phyloP scores from a whole-genome alignment of 2,797 vertebrate species.

The Spinibarbus caldwelli region DNA sequence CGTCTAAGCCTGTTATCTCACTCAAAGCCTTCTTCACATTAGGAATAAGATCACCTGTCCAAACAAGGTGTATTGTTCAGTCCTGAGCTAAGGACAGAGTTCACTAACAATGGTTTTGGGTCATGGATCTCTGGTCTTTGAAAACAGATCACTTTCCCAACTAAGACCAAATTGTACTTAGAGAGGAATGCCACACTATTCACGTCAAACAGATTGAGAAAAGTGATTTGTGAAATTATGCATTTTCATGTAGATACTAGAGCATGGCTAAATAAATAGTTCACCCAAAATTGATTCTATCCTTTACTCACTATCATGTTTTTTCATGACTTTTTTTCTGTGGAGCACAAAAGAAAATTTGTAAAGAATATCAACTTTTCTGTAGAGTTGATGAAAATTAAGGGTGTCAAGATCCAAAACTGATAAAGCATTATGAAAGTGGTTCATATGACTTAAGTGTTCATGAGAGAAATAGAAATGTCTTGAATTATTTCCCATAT shows the following conservation, averaged over 20 bases:
- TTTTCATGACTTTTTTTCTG: background rate
- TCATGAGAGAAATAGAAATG: background rate
- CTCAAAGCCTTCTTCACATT: slow-evolving; percentile 43
- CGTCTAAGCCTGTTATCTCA: slow-evolving; percentile 52
- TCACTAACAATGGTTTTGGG: slow-evolving; percentile 58
- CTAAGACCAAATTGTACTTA: slow-evolving; percentile 23
- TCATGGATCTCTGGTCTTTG: slow-evolving; percentile 60
- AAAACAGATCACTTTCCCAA: slow-evolving; percentile 63
- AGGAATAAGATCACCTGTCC: slow-evolving; percentile 58
- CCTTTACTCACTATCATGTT: background rate
- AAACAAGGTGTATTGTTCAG: slow-evolving; percentile 51
- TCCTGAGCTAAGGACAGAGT: slow-evolving; percentile 50
- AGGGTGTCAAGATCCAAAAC: background rate
- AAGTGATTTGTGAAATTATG: slow-evolving; percentile 2
- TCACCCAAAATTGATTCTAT: background rate
- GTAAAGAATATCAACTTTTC: background rate
- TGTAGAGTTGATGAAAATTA: background rate
- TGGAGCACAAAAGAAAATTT: background rate
- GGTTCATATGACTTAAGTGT: background rate
- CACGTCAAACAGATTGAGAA: slow-evolving; percentile 45
- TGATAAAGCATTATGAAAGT: background rate
- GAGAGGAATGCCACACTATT: slow-evolving; percentile 48
- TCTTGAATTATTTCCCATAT: background rate
- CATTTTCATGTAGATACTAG: background rate
- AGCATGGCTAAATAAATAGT: background rate